Evolutionary conservation across 2,797 vertebrate genomes (phyloP).

Genomic region (Brachyalestes nurse): DNA sequence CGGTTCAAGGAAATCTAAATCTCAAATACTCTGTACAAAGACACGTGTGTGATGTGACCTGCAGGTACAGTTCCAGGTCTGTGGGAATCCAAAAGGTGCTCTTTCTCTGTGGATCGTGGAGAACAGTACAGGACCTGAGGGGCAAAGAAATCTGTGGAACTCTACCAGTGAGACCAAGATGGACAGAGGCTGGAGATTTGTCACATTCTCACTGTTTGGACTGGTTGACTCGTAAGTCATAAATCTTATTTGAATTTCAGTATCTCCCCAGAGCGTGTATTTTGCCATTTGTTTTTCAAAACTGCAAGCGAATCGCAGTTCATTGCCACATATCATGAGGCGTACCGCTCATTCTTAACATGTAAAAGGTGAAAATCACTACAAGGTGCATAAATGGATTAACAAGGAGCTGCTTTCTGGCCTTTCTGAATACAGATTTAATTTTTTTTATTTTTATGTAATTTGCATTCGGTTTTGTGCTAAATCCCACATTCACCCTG

Average conservation of each 20-base stretch:
- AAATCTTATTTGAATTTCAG: neutral
- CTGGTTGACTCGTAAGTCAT: conserved; percentile 87
- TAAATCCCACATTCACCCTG: conserved; percentile 53
- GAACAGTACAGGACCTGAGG: conserved; percentile 89
- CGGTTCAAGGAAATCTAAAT: neutral
- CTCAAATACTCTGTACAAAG: neutral
- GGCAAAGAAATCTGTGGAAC: conserved; percentile 83
- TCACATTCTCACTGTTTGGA: conserved; percentile 84
- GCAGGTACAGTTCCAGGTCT: conserved; percentile 90
- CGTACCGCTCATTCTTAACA: neutral
- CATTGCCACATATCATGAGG: neutral
- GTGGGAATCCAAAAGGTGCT: conserved; percentile 82
- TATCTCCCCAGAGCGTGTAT: neutral
- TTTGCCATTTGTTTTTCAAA: neutral
- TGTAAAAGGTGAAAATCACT: neutral
- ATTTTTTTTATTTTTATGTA: neutral
- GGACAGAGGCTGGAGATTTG: conserved; percentile 84
- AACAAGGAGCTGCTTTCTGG: conserved; percentile 17
- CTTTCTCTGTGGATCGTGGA: conserved; percentile 87
- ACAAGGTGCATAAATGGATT: conserved; percentile 27
- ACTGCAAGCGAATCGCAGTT: neutral
- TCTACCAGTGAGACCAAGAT: conserved; percentile 72
- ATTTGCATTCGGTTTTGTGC: conserved; percentile 62
- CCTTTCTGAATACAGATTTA: conserved; percentile 59
- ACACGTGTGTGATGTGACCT: neutral